These are phyloP conservation scores for Criorhina ranunculi DNA, from an alignment of 2,888 invertebrate species.

Conservation along the genomic window DNA sequence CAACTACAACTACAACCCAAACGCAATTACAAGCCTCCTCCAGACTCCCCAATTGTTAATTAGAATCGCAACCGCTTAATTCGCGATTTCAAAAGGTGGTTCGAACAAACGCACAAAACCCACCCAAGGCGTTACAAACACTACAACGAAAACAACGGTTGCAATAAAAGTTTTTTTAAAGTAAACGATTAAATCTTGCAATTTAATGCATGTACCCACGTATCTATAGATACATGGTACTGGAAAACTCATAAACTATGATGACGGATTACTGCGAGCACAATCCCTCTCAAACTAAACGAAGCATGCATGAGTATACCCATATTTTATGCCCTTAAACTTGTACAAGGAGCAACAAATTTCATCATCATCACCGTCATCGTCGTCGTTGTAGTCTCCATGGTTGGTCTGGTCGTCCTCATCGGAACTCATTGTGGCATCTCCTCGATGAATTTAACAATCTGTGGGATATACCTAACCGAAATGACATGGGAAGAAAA, in stretches of 20 bases:
- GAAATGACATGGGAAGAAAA: constrained; percentile 71
- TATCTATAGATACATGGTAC: constrained; percentile 21
- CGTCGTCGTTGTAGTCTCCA: constrained; percentile 10
- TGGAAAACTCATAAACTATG: constrained; percentile 57
- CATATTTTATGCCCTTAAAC: constrained; percentile 48
- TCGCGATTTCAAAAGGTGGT: neutral
- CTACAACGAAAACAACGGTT: constrained; percentile 29
- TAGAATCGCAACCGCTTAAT: constrained; percentile 24
- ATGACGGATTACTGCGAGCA: constrained; percentile 54
- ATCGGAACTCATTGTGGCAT: constrained; percentile 25
- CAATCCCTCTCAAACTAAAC: constrained; percentile 21
- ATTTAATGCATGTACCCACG: constrained; percentile 1
- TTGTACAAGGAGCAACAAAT: constrained; percentile 55
- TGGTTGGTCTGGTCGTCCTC: constrained; percentile 15
- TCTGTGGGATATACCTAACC: constrained; percentile 62
- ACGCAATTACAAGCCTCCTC: neutral
- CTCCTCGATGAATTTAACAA: constrained; percentile 68
- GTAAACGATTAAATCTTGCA: constrained; percentile 64
- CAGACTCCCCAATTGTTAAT: neutral
- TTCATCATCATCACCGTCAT: constrained; percentile 47
- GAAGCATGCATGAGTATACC: constrained; percentile 19
- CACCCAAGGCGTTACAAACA: neutral
- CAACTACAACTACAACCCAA: too few species aligned
- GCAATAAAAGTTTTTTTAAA: constrained; percentile 62
- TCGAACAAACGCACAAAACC: constrained; percentile 13